phyloP scores from a whole-genome alignment of 2,113 vertebrate species.

The Apeltes quadracus region DNA sequence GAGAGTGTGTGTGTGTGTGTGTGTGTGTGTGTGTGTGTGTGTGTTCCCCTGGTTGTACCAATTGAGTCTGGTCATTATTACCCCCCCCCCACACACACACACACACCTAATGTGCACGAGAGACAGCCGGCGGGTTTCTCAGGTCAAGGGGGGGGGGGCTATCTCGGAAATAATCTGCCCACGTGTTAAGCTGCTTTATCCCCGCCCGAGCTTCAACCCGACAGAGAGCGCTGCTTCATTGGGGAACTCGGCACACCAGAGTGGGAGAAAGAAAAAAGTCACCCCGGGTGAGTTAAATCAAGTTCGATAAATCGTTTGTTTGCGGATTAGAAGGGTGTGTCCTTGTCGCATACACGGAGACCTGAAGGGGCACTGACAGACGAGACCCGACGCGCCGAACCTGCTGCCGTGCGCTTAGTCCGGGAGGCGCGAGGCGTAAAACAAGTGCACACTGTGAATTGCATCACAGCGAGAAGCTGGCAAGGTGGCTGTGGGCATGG shows the following conservation, averaged over 20 bases:
- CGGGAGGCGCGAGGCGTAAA: conserved; percentile 23
- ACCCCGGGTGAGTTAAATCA: conserved; percentile 7
- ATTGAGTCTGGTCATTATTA: conserved; percentile 25
- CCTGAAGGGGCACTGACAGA: conserved; percentile 14
- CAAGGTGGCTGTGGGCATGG: conserved; percentile 65
- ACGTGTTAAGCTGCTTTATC: conserved; percentile 78
- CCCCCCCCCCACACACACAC: background rate
- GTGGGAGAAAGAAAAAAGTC: conserved; percentile 43
- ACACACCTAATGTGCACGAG: background rate
- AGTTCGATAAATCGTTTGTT: conserved; percentile 5
- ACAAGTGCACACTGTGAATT: conserved; percentile 52
- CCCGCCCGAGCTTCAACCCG: conserved; percentile 54
- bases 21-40: too few species aligned
- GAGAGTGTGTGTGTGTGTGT: too few species aligned
- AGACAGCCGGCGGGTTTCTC: background rate
- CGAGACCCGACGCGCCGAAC: conserved; percentile 35
- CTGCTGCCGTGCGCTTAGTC: conserved; percentile 19
- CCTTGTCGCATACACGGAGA: conserved; percentile 22
- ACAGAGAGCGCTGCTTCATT: conserved; percentile 45
- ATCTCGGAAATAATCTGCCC: conserved; percentile 78
- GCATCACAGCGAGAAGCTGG: conserved; percentile 61
- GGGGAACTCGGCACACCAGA: conserved; percentile 18
- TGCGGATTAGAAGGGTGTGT: background rate
- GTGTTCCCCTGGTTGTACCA: conserved; percentile 13
- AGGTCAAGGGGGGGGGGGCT: conserved; percentile 56